Conservation (phyloP, 1,140 invertebrate genomes). For the Uloborus diversus region DNA sequence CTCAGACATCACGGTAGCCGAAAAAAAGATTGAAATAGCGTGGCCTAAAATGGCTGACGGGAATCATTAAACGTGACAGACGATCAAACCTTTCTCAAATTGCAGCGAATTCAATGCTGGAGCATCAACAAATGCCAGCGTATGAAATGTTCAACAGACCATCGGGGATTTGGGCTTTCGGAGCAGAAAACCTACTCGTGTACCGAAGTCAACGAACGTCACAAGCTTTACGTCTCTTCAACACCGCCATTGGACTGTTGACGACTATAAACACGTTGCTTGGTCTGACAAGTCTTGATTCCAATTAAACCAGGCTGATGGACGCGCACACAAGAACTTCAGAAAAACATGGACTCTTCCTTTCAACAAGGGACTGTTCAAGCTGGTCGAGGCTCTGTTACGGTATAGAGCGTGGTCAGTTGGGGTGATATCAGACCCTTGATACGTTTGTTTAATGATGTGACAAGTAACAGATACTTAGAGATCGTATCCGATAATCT, state of each 20-base stretch:
- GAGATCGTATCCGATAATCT: neutral
- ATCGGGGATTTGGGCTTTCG: no score
- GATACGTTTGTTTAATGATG: neutral
- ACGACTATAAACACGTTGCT: neutral
- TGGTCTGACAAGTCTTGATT: neutral
- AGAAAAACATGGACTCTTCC: neutral
- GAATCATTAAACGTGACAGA: no score
- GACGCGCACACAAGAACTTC: neutral
- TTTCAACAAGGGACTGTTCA: neutral
- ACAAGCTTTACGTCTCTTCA: neutral
- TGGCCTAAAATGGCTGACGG: no score
- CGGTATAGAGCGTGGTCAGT: neutral
- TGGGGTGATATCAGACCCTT: neutral
- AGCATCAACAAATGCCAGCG: no score
- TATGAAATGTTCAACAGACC: no score
- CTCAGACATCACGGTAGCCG: no score
- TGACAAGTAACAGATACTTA: neutral
- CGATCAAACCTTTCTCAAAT: no score
- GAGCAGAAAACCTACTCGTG: no score
- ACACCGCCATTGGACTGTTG: neutral
- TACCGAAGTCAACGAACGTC: neutral
- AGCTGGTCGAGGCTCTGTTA: neutral
- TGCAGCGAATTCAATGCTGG: no score
- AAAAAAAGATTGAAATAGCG: no score
- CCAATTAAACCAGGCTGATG: neutral